Evolutionary conservation across 1,140 invertebrate species (phyloP).

Genomic region (Colletes latitarsis): DNA sequence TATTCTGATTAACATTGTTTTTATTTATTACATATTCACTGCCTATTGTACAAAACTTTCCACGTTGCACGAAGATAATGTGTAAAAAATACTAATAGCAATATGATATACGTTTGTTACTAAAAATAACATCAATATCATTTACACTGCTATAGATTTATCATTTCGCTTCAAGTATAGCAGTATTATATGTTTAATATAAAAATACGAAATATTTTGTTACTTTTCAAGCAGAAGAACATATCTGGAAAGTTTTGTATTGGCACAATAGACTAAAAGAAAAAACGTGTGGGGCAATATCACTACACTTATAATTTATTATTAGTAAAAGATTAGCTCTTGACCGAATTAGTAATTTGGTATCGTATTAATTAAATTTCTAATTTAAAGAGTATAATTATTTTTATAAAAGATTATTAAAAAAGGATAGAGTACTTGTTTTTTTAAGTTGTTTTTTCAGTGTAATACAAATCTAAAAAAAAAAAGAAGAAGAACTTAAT

Average conservation of each 20-base stretch:
- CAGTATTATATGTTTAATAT: background rate
- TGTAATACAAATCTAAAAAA: conserved; percentile 20
- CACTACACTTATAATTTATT: conserved; percentile 42
- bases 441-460: conserved; percentile 15
- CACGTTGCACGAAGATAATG: background rate
- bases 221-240: background rate
- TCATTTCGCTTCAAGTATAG: no score
- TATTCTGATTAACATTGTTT: conserved; percentile 34
- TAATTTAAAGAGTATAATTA: conserved; percentile 20
- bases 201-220: background rate
- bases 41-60: conserved; percentile 38
- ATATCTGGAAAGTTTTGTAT: conserved; percentile 44
- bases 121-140: background rate
- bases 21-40: conserved; percentile 51
- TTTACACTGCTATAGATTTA: background rate
- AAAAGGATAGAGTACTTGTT: background rate
- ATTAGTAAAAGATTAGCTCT: conserved; percentile 14
- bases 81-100: background rate
- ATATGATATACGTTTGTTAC: background rate
- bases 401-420: conserved; percentile 1
- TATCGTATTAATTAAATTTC: background rate
- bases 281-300: conserved; percentile 29
- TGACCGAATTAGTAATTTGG: conserved; percentile 34
- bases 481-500: background rate
- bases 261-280: conserved; percentile 6